phyloP scores from a whole-genome alignment of 2,888 invertebrate genomes.

The Leptothorax acervorum region DNA sequence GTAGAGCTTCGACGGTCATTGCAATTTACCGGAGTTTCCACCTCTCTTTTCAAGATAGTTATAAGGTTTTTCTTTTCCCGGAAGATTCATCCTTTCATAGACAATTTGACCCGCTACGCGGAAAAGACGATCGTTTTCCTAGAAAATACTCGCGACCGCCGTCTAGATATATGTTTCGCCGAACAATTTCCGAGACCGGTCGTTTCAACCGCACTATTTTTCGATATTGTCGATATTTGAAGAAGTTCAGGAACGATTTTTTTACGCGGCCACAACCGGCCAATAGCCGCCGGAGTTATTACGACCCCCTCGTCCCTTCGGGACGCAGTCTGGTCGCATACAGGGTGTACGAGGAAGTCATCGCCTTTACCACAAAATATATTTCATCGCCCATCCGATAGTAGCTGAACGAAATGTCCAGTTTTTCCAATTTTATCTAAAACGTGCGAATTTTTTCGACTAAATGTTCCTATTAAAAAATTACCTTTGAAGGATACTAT shows the following conservation, averaged over 20 bases:
- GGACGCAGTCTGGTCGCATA: background rate
- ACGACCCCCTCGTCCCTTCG: slow-evolving; percentile 25
- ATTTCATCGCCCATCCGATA: background rate
- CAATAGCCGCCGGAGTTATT: slow-evolving; percentile 48
- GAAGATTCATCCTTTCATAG: background rate
- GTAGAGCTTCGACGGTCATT: background rate
- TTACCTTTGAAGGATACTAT: background rate
- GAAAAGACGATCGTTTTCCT: slow-evolving; percentile 14
- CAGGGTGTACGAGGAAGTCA: slow-evolving; percentile 19
- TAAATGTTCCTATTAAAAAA: background rate
- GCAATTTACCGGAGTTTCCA: background rate
- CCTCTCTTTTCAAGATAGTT: background rate
- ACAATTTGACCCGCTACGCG: background rate
- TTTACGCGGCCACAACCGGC: slow-evolving; percentile 33
- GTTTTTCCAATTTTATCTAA: slow-evolving; percentile 18
- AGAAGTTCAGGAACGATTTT: slow-evolving; percentile 20
- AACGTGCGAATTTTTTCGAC: background rate
- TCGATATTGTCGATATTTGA: slow-evolving; percentile 44
- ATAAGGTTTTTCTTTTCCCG: background rate
- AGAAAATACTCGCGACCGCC: slow-evolving; percentile 8
- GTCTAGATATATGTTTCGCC: slow-evolving; percentile 3
- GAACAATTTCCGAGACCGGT: slow-evolving; percentile 29
- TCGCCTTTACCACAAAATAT: slow-evolving; percentile 36
- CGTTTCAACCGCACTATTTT: slow-evolving; percentile 32
- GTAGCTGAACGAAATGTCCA: background rate